Percentiles rank a stretch among this genome's conserved stretches.
Conservation (phyloP, 2,797 vertebrate species). For the Perodicticus potto region DNA sequence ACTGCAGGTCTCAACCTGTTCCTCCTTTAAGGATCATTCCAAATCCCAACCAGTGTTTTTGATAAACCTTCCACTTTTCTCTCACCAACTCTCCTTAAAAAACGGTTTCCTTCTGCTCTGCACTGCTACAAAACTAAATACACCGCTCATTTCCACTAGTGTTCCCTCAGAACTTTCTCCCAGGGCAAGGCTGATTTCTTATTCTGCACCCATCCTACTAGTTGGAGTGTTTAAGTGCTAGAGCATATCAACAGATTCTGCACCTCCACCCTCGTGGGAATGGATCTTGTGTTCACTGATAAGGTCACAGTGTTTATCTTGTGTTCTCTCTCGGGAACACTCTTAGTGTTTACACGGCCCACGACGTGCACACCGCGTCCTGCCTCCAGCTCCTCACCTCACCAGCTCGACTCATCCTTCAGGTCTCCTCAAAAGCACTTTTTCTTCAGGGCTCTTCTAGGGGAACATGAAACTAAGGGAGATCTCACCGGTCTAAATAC, state of each 20-base stretch:
- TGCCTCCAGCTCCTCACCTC: neutral
- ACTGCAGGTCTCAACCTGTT: neutral
- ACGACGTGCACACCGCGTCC: neutral
- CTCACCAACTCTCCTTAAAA: neutral
- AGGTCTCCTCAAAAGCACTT: neutral
- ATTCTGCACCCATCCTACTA: neutral
- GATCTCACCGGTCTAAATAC: neutral
- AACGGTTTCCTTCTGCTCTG: constrained; percentile 13
- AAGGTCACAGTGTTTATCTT: neutral
- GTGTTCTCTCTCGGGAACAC: neutral
- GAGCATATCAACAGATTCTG: neutral
- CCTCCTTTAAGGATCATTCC: neutral
- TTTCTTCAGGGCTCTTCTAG: neutral
- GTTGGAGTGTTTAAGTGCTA: neutral
- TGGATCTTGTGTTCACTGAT: neutral
- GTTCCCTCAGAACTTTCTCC: neutral
- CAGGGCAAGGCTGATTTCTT: neutral
- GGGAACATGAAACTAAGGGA: neutral
- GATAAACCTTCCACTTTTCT: neutral
- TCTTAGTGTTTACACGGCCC: neutral
- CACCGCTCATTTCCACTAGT: neutral
- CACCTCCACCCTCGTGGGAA: fast-evolving
- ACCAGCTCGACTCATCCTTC: neutral
- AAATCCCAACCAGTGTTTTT: neutral
- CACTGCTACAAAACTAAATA: neutral